phyloP scores from a whole-genome alignment of 1,140 invertebrate species.

The Anastrepha ludens region DNA sequence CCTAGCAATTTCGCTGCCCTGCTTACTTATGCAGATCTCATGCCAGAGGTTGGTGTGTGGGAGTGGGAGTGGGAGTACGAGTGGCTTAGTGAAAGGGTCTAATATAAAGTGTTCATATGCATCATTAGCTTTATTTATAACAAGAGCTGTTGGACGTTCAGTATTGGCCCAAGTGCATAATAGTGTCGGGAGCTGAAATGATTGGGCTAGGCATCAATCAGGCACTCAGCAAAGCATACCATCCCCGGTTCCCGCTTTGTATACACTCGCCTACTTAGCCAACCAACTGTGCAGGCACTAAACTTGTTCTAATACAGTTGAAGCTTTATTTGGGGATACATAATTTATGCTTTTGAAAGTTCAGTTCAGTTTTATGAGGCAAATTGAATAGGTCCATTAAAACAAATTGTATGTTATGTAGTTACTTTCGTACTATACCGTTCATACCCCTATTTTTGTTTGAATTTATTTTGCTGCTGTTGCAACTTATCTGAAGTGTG shows the following conservation, averaged over 20 bases:
- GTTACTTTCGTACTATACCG: neutral
- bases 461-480: neutral
- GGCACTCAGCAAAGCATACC: neutral
- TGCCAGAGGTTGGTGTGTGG: neutral
- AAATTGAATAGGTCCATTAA: neutral
- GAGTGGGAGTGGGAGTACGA: neutral
- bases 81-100: neutral
- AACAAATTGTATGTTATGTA: slow-evolving; percentile 11
- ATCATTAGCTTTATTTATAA: slow-evolving; percentile 47
- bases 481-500: neutral
- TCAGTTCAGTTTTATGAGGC: too few relatives aligned
- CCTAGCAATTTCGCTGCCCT: neutral
- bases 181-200: neutral
- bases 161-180: neutral
- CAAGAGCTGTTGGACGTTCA: neutral
- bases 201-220: neutral
- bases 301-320: too few relatives aligned
- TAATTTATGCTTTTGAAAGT: too few relatives aligned
- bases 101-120: slow-evolving; percentile 13
- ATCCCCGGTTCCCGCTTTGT: too few relatives aligned
- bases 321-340: too few relatives aligned
- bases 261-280: too few relatives aligned
- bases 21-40: slow-evolving; percentile 29
- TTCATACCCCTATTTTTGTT: too few relatives aligned
- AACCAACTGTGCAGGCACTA: too few relatives aligned